A percentile compares a stretch with the other conserved stretches of the same genome.
Conservation (phyloP, 2,797 vertebrate genomes). For the Columba guinea region DNA sequence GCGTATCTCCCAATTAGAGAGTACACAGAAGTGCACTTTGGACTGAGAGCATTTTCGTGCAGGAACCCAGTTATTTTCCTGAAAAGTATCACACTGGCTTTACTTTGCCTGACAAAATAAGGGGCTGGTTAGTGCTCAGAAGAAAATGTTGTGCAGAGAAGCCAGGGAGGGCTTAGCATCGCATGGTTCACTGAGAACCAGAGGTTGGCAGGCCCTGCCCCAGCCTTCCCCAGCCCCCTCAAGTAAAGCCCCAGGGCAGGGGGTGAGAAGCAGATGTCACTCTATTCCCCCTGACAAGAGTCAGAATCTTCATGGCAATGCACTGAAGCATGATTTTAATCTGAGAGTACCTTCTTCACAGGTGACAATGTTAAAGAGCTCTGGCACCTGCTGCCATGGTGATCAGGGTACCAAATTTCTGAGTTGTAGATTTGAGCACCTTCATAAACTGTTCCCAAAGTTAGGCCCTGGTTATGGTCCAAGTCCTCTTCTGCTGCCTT, state of each 20-base stretch:
- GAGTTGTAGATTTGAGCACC: background rate
- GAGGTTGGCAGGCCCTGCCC: background rate
- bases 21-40: background rate
- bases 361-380: background rate
- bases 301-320: background rate
- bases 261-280: background rate
- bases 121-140: background rate
- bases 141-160: background rate
- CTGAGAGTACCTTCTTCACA: background rate
- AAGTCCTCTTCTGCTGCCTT: background rate
- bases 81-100: background rate
- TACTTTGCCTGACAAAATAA: background rate
- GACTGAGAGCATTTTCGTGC: background rate
- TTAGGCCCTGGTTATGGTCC: background rate
- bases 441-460: background rate
- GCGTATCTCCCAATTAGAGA: background rate
- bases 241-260: background rate
- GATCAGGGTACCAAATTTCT: fast-evolving
- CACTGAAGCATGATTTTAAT: background rate
- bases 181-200: fast-evolving
- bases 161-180: fast-evolving
- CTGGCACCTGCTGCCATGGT: fast-evolving
- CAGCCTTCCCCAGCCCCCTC: background rate
- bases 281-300: background rate
- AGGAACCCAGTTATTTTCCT: background rate